Evolutionary conservation across 37 sponge, comb jelly and placozoan species (phyloP), one percentile per base, ranked within the genome.

Genomic region (Beroe forskalii): DNA sequence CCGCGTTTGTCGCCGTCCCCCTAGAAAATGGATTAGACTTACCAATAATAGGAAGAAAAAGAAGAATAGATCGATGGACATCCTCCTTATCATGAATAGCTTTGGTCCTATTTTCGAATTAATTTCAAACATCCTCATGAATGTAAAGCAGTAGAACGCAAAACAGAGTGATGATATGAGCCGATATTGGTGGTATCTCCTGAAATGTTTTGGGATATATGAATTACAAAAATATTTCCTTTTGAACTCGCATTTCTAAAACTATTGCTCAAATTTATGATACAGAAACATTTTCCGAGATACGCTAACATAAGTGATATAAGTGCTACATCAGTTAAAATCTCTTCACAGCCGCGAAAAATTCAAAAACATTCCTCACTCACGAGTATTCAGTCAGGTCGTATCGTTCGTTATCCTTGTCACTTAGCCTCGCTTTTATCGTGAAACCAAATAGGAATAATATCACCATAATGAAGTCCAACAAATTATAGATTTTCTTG

Each of bases 141-240:
- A 80, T 0, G 86, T 80, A 24, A 80, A 80, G 40, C 86, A 80
- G 86, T 80, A 80, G 86, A 80, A 80, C 9, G 86, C 86, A 43
- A 80, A 80, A 80, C 86, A 80, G 48, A 80, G 25, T 20, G 86
- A 80, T 9, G 86, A 40, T 80, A 80, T 80, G 4, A 80, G 86
- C 42, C 86, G 43, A 80, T 80, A 80, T 27, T 44, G 30, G 86
- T 80, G 86, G 28, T 80, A 80, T n/a, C 4, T 23, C 48, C 86
- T 80, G 86, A 44, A 37, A 48, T n/a, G n/a, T n/a, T n/a, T n/a
- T n/a, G n/a, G n/a, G n/a, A n/a, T n/a, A n/a, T n/a, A n/a, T n/a
- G n/a, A n/a, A n/a, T n/a, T n/a, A n/a, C n/a, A n/a, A n/a, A n/a
- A n/a, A n/a, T n/a, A n/a, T n/a, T n/a, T n/a, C n/a, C n/a, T n/a